phyloP scores from a whole-genome alignment of 2,797 vertebrate genomes.

The Brachyrhaphis roseni region DNA sequence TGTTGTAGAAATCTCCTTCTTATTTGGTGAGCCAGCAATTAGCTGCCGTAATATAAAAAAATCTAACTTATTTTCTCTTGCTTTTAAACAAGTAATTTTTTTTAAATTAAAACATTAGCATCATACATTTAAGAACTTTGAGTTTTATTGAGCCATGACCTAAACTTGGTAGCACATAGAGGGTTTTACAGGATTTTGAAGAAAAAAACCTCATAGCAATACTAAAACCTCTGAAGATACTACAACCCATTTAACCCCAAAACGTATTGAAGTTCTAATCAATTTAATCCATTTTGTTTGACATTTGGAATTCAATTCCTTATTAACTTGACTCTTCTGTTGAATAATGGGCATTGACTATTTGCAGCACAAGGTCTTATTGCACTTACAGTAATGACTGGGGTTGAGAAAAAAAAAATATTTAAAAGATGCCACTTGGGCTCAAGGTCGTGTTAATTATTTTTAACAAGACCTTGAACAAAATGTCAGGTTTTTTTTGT shows the following conservation, averaged over 20 bases:
- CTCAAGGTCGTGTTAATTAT: not conserved
- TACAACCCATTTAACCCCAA: not conserved
- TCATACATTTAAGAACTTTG: not conserved
- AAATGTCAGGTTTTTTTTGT: not conserved
- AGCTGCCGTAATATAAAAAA: not conserved
- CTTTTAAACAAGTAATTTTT: not conserved
- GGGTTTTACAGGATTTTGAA: not conserved
- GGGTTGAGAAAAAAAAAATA: not conserved
- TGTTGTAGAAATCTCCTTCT: constrained; percentile 2
- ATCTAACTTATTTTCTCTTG: not conserved
- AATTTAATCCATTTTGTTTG: not conserved
- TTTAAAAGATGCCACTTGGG: not conserved
- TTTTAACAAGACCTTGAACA: not conserved
- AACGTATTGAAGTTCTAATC: not conserved
- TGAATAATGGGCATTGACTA: not conserved
- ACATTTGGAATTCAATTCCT: not conserved
- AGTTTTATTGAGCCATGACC: not conserved
- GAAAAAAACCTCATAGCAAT: not conserved
- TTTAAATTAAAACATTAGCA: not conserved
- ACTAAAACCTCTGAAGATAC: not conserved
- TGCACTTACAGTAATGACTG: not conserved
- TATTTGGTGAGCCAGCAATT: constrained; percentile 30
- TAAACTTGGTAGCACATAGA: not conserved
- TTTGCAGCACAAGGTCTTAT: not conserved
- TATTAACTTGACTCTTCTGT: not conserved